phyloP scores from a whole-genome alignment of 2,113 vertebrate species.

The Sprattus sprattus region DNA sequence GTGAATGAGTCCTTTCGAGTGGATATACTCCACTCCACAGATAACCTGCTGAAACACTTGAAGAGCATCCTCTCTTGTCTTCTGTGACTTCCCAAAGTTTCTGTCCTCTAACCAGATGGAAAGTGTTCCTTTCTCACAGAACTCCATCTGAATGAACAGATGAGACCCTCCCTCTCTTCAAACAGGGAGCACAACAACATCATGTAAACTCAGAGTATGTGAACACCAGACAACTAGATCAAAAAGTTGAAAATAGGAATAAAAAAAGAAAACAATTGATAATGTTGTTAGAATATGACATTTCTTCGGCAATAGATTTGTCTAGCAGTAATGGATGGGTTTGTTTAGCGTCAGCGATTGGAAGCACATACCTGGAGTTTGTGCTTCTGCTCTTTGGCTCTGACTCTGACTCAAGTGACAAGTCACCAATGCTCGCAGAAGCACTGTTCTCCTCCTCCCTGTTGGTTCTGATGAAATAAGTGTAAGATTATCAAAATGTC shows the following conservation, averaged over 20 bases:
- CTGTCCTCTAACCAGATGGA: conserved; percentile 29
- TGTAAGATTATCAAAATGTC: background rate
- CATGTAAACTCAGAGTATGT: background rate
- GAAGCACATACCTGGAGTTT: background rate
- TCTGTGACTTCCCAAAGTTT: background rate
- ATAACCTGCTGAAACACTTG: conserved; percentile 40
- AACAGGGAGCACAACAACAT: background rate
- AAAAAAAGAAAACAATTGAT: background rate
- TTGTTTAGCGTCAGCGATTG: background rate
- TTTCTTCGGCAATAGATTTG: background rate
- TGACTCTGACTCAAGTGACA: background rate
- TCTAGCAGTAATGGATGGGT: background rate
- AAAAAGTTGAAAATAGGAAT: background rate
- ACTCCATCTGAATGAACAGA: conserved; percentile 51
- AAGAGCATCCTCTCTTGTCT: background rate
- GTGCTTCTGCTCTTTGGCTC: background rate
- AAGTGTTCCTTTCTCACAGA: conserved; percentile 43
- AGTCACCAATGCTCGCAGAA: background rate
- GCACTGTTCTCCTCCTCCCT: background rate
- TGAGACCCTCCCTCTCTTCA: background rate
- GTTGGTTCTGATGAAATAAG: background rate
- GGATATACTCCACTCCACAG: conserved; percentile 45
- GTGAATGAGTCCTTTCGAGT: conserved; percentile 43
- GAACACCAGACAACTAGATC: background rate
- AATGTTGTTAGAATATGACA: background rate